A percentile compares a stretch with the other conserved stretches of the same genome.
Conservation (phyloP, 2,113 vertebrate genomes). For the Dascyllus trimaculatus region DNA sequence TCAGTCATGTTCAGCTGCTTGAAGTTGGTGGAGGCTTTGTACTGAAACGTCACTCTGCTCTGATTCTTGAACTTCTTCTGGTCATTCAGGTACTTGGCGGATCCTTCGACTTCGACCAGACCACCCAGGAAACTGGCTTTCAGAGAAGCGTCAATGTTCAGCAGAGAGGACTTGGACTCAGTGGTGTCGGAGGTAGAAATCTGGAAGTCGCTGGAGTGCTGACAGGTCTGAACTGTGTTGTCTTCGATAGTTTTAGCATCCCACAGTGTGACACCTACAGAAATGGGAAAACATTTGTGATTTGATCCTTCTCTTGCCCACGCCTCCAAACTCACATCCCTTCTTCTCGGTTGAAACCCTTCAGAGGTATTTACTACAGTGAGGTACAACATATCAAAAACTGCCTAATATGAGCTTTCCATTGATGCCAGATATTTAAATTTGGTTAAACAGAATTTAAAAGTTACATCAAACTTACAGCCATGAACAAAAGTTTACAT, state of each 20-base stretch:
- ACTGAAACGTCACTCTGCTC: conserved; percentile 39
- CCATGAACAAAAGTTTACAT: too few relatives aligned
- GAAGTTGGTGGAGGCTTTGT: conserved; percentile 38
- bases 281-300: not conserved
- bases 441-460: too few relatives aligned
- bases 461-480: too few relatives aligned
- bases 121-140: conserved; percentile 45
- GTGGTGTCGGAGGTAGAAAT: conserved; percentile 34
- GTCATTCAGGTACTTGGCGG: conserved; percentile 48
- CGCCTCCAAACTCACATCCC: too few relatives aligned
- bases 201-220: not conserved
- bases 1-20: not conserved
- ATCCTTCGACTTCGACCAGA: conserved; percentile 46
- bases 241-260: not conserved
- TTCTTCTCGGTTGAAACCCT: too few relatives aligned
- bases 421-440: too few relatives aligned
- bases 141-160: conserved; percentile 33
- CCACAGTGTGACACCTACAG: not conserved
- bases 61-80: not conserved
- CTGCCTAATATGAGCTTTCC: too few relatives aligned
- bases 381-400: not conserved
- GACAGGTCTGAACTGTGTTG: not conserved
- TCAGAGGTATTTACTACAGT: too few relatives aligned
- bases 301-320: too few relatives aligned
- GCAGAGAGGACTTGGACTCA: not conserved